A percentile compares a stretch with the other conserved stretches of the same genome.
Conservation (phyloP, 2,888 invertebrate species). For the Encarsia formosa region DNA sequence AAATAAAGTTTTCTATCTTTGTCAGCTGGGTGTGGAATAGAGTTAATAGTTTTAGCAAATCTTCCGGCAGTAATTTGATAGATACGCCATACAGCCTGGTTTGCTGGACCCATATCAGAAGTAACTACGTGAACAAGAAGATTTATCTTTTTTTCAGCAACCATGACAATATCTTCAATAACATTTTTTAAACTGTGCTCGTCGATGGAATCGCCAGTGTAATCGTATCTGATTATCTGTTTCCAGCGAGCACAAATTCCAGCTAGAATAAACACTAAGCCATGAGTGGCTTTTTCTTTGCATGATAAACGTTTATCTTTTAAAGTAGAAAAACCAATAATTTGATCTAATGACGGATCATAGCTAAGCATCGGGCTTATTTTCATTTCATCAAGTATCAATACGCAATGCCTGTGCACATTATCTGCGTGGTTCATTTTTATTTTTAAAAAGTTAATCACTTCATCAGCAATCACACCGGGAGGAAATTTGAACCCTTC, state of each 20-base stretch:
- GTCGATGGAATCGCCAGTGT: conserved; percentile 32
- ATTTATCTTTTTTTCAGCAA: conserved; percentile 19
- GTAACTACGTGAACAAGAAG: conserved; percentile 13
- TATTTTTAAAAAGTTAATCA: no score
- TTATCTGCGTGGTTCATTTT: no score
- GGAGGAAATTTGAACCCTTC: no score
- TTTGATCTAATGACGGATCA: no score
- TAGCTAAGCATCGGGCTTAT: no score
- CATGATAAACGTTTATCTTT: no score
- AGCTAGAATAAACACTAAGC: no score
- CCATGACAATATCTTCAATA: conserved; percentile 26
- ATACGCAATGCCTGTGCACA: no score
- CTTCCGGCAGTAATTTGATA: conserved; percentile 13
- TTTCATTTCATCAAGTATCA: no score
- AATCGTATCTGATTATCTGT: conserved; percentile 20
- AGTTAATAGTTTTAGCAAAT: conserved; percentile 10
- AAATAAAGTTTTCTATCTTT: conserved; percentile 13
- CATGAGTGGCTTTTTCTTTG: no score
- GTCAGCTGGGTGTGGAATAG: conserved; percentile 28
- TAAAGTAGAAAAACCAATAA: no score
- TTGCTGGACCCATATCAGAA: conserved; percentile 21
- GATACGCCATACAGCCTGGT: conserved; percentile 17
- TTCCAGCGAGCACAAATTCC: conserved; percentile 15
- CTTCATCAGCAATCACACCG: no score
- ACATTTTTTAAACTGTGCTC: conserved; percentile 28